A percentile compares a stretch with the other conserved stretches of the same genome.
Evolutionary conservation across 2,888 invertebrate species (phyloP).

Genomic region (Patella caerulea): DNA sequence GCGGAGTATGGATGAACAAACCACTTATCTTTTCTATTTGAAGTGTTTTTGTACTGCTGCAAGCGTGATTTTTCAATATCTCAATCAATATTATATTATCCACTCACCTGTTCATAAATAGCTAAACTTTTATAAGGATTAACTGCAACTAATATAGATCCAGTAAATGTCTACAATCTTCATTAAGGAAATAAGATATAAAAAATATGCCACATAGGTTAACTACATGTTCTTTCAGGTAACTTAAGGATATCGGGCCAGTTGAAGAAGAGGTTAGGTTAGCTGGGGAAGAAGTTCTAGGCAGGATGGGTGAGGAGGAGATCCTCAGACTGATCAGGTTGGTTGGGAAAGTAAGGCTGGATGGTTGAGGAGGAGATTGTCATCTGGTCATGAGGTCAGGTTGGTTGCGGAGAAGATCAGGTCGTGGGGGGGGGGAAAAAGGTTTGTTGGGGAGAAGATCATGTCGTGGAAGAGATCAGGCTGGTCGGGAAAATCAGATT

Average conservation of each 20-base stretch:
- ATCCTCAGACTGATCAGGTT: neutral
- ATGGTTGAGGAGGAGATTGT: neutral
- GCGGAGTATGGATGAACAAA: too few species aligned
- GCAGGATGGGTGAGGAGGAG: neutral
- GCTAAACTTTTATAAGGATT: slow-evolving; percentile 96
- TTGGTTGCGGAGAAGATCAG: slow-evolving; percentile 30
- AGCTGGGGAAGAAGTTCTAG: neutral
- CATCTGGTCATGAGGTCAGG: too few species aligned
- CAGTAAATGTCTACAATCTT: slow-evolving; percentile 84
- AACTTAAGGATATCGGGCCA: neutral
- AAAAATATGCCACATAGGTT: neutral
- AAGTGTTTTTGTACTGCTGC: too few species aligned
- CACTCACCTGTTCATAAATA: slow-evolving; percentile 90
- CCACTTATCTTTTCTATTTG: too few species aligned
- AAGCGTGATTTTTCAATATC: too few species aligned
- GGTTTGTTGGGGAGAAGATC: too few species aligned
- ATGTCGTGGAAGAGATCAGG: neutral
- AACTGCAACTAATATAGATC: slow-evolving; percentile 90
- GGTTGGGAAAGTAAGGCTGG: slow-evolving; percentile 21
- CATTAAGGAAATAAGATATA: slow-evolving; percentile 46
- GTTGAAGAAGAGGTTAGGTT: neutral
- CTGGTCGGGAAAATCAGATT: neutral
- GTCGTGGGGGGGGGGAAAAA: slow-evolving; percentile 18
- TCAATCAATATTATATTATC: too few species aligned
- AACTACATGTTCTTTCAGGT: neutral